A percentile compares a stretch with the other conserved stretches of the same genome.
These are phyloP conservation scores for Poeciliopsis occidentalis DNA, from an alignment of 2,113 vertebrate species.

Conservation along the genomic window DNA sequence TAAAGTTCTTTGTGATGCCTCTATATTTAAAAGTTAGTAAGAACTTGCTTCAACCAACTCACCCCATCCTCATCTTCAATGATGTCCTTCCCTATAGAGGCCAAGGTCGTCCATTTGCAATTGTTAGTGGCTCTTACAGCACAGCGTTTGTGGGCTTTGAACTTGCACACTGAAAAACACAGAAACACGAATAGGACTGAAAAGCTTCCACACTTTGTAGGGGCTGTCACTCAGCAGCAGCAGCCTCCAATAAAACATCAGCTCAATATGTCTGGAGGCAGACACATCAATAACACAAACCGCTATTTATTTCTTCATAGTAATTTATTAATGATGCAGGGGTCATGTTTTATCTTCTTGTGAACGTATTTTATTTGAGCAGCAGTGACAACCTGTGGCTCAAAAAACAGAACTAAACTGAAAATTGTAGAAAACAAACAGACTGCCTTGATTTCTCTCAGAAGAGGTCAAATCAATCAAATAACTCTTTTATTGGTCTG, in stretches of 20 bases:
- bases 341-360: too few relatives aligned
- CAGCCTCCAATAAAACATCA: not conserved
- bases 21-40: not conserved
- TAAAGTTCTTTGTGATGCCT: not conserved
- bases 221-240: not conserved
- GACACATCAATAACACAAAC: not conserved
- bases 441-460: too few relatives aligned
- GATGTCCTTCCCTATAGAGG: conserved; percentile 96
- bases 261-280: not conserved
- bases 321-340: too few relatives aligned
- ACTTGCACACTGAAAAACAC: conserved; percentile 91
- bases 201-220: not conserved
- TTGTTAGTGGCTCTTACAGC: conserved; percentile 97
- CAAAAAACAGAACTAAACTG: too few relatives aligned
- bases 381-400: too few relatives aligned
- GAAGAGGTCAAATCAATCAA: too few relatives aligned
- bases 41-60: conserved; percentile 47
- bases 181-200: conserved; percentile 7
- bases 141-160: conserved; percentile 98
- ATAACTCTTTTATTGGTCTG: too few relatives aligned
- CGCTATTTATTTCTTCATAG: too few relatives aligned
- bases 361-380: too few relatives aligned
- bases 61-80: conserved; percentile 98
- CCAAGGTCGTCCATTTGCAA: conserved; percentile 98
- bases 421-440: too few relatives aligned